Conservation (phyloP, 2,888 invertebrate species). For the Spodoptera picta region DNA sequence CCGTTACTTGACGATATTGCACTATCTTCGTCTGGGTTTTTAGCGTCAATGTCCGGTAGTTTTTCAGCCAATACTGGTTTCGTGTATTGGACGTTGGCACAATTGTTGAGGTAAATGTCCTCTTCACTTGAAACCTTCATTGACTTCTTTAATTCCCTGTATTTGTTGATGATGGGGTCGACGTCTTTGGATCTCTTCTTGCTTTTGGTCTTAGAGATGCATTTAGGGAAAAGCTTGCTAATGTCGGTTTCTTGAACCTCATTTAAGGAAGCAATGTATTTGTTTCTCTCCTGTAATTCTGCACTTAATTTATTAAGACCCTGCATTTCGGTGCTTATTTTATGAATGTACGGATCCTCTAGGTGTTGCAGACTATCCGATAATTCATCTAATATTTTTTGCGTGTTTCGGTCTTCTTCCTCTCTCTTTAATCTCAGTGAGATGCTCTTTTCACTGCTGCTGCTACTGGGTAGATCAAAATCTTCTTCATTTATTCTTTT, state of each 20-base stretch:
- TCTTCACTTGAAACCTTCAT: constrained; percentile 84
- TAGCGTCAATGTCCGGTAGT: constrained; percentile 76
- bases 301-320: constrained; percentile 88
- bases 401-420: constrained; percentile 84
- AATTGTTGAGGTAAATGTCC: constrained; percentile 83
- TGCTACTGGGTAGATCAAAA: constrained; percentile 85
- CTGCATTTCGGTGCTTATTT: constrained; percentile 89
- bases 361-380: constrained; percentile 87
- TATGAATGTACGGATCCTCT: constrained; percentile 89
- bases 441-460: constrained; percentile 86
- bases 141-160: constrained; percentile 82
- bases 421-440: constrained; percentile 84
- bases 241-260: constrained; percentile 84
- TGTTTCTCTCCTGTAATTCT: constrained; percentile 89
- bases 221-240: constrained; percentile 84
- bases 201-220: constrained; percentile 85
- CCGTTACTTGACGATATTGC: constrained; percentile 85
- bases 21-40: constrained; percentile 85
- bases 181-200: constrained; percentile 85
- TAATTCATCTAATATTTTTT: constrained; percentile 83
- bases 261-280: constrained; percentile 88
- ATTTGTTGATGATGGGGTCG: constrained; percentile 85
- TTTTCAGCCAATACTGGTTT: constrained; percentile 78
- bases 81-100: constrained; percentile 82
- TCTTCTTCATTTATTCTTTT: constrained; percentile 87